phyloP scores from a whole-genome alignment of 2,888 invertebrate genomes.

The Sarcophaga rosellei region DNA sequence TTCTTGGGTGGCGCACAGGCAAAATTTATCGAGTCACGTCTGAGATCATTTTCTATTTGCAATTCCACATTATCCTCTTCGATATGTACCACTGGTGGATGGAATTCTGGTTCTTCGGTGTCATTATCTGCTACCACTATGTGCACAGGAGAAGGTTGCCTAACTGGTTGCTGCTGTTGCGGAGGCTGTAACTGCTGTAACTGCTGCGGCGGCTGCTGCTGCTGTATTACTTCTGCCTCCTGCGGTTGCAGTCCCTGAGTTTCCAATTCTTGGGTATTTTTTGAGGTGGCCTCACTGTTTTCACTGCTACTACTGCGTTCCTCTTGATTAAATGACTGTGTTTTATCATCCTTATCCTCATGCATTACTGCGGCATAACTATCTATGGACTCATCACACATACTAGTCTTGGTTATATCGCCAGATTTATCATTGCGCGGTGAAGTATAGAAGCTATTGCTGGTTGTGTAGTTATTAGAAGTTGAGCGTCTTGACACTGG shows the following conservation, averaged over 20 bases:
- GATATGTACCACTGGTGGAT: slow-evolving; percentile 59
- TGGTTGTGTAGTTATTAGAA: slow-evolving; percentile 42
- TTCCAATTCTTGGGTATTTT: slow-evolving; percentile 62
- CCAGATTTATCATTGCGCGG: slow-evolving; percentile 68
- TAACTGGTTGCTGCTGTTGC: background rate
- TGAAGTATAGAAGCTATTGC: slow-evolving; percentile 61
- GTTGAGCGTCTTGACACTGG: slow-evolving; percentile 70
- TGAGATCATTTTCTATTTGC: background rate
- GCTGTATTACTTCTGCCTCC: slow-evolving; percentile 13
- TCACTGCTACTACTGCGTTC: slow-evolving; percentile 61
- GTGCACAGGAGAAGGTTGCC: slow-evolving; percentile 10
- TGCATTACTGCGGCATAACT: slow-evolving; percentile 69
- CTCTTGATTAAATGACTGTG: slow-evolving; percentile 55
- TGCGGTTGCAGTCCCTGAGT: slow-evolving; percentile 11
- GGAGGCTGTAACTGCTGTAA: background rate
- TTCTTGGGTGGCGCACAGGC: slow-evolving; percentile 65
- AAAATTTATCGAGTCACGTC: slow-evolving; percentile 56
- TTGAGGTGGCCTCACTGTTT: slow-evolving; percentile 50
- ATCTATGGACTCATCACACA: slow-evolving; percentile 72
- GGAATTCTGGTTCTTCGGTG: slow-evolving; percentile 26
- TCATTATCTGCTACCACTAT: background rate
- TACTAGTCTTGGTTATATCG: slow-evolving; percentile 69
- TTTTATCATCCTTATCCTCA: slow-evolving; percentile 63
- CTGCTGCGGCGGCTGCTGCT: slow-evolving; percentile 13
- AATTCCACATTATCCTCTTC: slow-evolving; percentile 50